Base-by-base conservation (phyloP, 2,888 invertebrate genomes). In the Rhingia rostrata region DNA sequence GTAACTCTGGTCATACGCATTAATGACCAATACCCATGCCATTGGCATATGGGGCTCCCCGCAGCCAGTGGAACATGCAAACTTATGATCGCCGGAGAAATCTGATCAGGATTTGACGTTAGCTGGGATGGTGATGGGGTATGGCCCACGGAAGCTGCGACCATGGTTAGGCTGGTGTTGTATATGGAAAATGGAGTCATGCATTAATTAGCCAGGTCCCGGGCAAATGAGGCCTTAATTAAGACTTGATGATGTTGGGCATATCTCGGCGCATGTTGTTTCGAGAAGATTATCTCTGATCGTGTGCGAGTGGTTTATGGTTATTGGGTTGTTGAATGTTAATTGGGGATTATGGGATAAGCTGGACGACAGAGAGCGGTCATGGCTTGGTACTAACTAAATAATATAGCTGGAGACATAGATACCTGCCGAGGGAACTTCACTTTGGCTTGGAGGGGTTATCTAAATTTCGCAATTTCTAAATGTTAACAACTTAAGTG, bases 191-290 rank as follows among this genome's bases (percentile, higher is more conserved):
- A 86, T 86, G 74, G 73, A 86, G 60, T 67, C 77, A 81, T 80
- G 63, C 69, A 83, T 86, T 87, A 77, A 79, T 74, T 81, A 66
- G 72, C 77, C 61, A 43, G 54, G 47, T 49, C 67, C 30, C 30
- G 56, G 60, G 41, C 32, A 63, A 72, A 58, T 67, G 86, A 77
- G 75, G 86, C 70, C 85, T 86, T 90, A 90, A 90, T 90, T 90
- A 89, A 89, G 89, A 90, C 89, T 88, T 90, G 89, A 89, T 88
- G 89, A 88, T 88, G 88, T 87, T 88, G 88, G 84, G 22, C 22
- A 82, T 89, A 89, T 89, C 66, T 54, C 39, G 33, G 41, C 54
- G 61, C 66, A 66, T 67, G 66, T 51, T 67, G 72, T 82, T 72
- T 41, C 70, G 58, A 53, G 54, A 64, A 70, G 22, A 22, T 22